These are phyloP conservation scores for human DNA, from an alignment of 2,113 vertebrate species.

Conservation along the genomic window GRCh38 chr5:57445501-57446000, in stretches of 20 bases:
- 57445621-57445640: neutral
- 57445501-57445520: neutral
- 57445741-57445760: neutral
- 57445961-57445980: neutral
- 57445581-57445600: neutral
- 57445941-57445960: rapidly evolving
- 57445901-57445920: neutral
- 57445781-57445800: neutral
- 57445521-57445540: neutral
- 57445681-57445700: neutral
- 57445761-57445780: neutral
- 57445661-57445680: neutral
- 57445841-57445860: neutral
- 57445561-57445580: neutral
- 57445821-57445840: neutral
- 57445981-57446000: neutral
- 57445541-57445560: neutral
- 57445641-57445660: neutral
- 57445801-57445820: neutral
- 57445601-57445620: no score
- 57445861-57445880: neutral
- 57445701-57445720: neutral
- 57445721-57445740: neutral
- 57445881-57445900: neutral
- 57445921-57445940: neutral